Percentiles rank a stretch among this genome's conserved stretches.
phyloP scores from a whole-genome alignment of 1,140 invertebrate genomes.

The Eupristina koningsbergeri region DNA sequence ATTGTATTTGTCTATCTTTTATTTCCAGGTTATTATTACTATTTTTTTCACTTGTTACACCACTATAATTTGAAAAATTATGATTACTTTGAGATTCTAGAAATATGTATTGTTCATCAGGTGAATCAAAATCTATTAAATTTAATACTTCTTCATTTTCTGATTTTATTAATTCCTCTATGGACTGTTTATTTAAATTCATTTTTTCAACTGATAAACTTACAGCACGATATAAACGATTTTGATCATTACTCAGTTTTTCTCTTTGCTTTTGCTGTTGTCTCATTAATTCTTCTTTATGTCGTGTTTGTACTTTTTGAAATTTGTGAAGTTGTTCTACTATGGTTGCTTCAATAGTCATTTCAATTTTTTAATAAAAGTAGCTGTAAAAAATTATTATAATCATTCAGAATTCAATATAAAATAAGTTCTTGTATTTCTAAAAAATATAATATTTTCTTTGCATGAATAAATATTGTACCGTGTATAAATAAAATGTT shows the following conservation, averaged over 20 bases:
- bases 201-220: conserved; percentile 56
- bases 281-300: conserved; percentile 60
- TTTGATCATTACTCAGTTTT: conserved; percentile 60
- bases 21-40: conserved; percentile 14
- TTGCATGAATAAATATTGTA: neutral
- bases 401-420: neutral
- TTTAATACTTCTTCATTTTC: conserved; percentile 6
- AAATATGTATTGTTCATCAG: conserved; percentile 19
- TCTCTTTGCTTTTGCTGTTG: conserved; percentile 64
- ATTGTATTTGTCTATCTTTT: conserved; percentile 10
- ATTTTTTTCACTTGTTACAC: conserved; percentile 9
- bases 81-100: conserved; percentile 2
- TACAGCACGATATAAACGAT: conserved; percentile 61
- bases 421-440: neutral
- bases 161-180: conserved; percentile 4
- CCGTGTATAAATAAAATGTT: neutral
- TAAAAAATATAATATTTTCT: neutral
- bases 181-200: conserved; percentile 29
- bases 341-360: conserved; percentile 62
- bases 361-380: conserved; percentile 45
- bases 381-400: conserved; percentile 14
- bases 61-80: conserved; percentile 11
- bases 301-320: conserved; percentile 62
- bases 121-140: conserved; percentile 47
- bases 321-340: conserved; percentile 63